Evolutionary conservation across 2,888 invertebrate species (phyloP).

Genomic region (Acronicta aceris): DNA sequence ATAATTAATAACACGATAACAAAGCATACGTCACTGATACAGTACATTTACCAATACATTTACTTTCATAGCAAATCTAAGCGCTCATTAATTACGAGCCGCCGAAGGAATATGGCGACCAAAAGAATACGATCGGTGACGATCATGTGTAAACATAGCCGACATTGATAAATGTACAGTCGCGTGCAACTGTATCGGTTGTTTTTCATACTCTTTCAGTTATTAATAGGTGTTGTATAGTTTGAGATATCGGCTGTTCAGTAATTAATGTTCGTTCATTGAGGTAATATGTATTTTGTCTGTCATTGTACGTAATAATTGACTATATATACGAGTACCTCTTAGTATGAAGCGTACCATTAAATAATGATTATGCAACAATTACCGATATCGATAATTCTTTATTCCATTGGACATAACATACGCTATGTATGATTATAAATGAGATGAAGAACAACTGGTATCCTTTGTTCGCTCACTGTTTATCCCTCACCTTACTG

Average conservation of each 20-base stretch:
- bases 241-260: slow-evolving; percentile 25
- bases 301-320: background rate
- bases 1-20: slow-evolving; percentile 61
- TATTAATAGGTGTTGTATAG: slow-evolving; percentile 18
- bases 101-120: slow-evolving; percentile 55
- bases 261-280: slow-evolving; percentile 3
- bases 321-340: too few relatives aligned
- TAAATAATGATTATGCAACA: too few relatives aligned
- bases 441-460: too few relatives aligned
- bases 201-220: slow-evolving; percentile 44
- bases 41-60: slow-evolving; percentile 69
- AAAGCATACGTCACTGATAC: slow-evolving; percentile 55
- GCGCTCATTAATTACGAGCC: slow-evolving; percentile 52
- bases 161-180: slow-evolving; percentile 56
- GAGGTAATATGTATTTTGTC: background rate
- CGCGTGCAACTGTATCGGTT: slow-evolving; percentile 41
- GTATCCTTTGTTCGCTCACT: too few relatives aligned
- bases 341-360: too few relatives aligned
- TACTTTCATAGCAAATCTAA: slow-evolving; percentile 55
- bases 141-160: slow-evolving; percentile 53
- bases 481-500: too few relatives aligned
- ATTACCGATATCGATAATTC: too few relatives aligned
- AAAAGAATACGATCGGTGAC: slow-evolving; percentile 55
- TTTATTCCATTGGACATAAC: too few relatives aligned
- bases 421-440: too few relatives aligned